Base-by-base conservation (phyloP, 2,797 vertebrate genomes). In the Chelon auratus region DNA sequence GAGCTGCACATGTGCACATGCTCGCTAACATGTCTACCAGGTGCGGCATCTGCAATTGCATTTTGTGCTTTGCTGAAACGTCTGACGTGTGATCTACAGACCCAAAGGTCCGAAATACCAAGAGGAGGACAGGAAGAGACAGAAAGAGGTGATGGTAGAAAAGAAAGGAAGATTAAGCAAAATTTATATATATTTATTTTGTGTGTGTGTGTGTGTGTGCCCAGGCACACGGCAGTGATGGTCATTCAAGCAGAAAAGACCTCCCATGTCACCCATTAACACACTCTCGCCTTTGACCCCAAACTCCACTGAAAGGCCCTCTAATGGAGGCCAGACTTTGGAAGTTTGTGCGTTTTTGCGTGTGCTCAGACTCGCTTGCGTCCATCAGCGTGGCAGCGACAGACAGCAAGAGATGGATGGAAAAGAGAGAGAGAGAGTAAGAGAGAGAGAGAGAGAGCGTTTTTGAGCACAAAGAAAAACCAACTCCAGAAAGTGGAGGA, bases 241-340 rank as follows among this genome's bases (percentile, higher is more conserved):
- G 84, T 90, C 89, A 92, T 78, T 84, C 84, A 86, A 87, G 92
- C 90, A 89, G 87, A 91, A 91, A 91, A 72, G 91, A 93, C 89
- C 89, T 87, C 92, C 92, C 89, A 91, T 89, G 71, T 93, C 82
- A 91, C 68, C 87, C 82, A 93, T 93, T 93, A 93, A 93, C 90
- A 92, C 87, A 80, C 75, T 80, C 59, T 89, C 85, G 87, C 92
- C 88, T 89, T 89, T 93, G 90, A 93, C 91, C 87, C 68, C 80
- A 72, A 84, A 84, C 86, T 80, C 66, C 56, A 63, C 83, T 77
- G 86, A 90, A 90, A 72, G 80, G 73, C 77, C 73, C 72, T 77
- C 80, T 93, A 94, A 94, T 94, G 83, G 91, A 93, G 90, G 87
- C 86, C 92, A 93, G 92, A 93, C 82, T 77, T 68, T 59, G 68